Evolutionary conservation across 2,797 vertebrate genomes (phyloP).

Genomic region (Propithecus deckenii): DNA sequence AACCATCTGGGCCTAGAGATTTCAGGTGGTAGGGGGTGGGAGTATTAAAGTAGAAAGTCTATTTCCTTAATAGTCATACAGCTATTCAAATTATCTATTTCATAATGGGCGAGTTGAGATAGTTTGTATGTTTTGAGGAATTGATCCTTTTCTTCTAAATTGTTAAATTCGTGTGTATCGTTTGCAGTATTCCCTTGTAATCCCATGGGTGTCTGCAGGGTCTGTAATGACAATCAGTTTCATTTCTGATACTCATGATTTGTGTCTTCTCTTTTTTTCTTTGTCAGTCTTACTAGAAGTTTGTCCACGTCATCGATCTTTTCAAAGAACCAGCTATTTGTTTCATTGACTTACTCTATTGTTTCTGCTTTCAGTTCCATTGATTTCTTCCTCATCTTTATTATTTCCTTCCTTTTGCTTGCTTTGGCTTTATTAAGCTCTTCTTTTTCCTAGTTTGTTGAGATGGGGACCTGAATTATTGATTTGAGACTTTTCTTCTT

Average conservation of each 20-base stretch:
- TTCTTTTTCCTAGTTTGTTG: neutral
- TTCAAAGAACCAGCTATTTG: neutral
- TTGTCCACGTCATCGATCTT: neutral
- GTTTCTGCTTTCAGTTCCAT: neutral
- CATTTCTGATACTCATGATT: neutral
- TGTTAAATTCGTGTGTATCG: neutral
- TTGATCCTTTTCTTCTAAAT: neutral
- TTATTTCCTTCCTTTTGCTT: neutral
- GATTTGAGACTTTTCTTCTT: neutral
- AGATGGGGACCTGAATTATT: neutral
- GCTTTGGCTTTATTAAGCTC: neutral
- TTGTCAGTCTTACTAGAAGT: neutral
- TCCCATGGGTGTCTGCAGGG: neutral
- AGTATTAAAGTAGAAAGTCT: neutral
- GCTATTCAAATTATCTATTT: neutral
- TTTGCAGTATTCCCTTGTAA: neutral
- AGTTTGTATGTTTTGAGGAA: neutral
- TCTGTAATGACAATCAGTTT: neutral
- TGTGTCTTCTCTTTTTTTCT: neutral
- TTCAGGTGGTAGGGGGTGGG: neutral
- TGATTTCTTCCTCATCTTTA: neutral
- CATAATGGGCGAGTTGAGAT: neutral
- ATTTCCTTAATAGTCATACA: neutral
- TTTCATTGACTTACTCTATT: neutral
- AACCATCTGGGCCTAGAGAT: neutral